These are phyloP conservation scores for Pristionchus fissidentatus DNA, from an alignment of 2,888 invertebrate species.

Conservation along the genomic window DNA sequence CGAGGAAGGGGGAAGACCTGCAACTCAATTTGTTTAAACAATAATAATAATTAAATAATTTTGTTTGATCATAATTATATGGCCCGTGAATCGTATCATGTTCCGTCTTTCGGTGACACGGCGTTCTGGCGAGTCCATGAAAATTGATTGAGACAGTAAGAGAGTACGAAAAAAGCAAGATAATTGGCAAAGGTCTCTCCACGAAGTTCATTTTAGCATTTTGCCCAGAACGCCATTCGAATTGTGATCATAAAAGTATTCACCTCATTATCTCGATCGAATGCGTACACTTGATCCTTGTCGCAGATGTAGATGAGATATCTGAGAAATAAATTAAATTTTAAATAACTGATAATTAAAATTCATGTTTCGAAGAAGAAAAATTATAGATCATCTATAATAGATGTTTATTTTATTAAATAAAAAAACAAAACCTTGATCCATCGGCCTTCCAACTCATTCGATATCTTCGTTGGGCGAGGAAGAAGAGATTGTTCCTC, in stretches of 20 bases:
- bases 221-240: background rate
- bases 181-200: background rate
- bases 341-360: background rate
- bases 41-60: slow-evolving; percentile 24
- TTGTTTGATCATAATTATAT: too few relatives aligned
- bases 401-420: background rate
- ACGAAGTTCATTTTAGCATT: background rate
- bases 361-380: background rate
- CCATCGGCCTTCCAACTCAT: slow-evolving; percentile 99
- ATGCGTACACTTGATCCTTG: slow-evolving; percentile 88
- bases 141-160: too few relatives aligned
- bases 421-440: slow-evolving; percentile 81
- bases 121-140: background rate
- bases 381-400: background rate
- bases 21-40: background rate
- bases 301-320: slow-evolving; percentile 96
- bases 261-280: slow-evolving; percentile 93
- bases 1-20: slow-evolving; percentile 82
- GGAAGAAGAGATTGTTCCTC: slow-evolving; percentile 82
- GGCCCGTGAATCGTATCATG: too few relatives aligned
- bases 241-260: too few relatives aligned
- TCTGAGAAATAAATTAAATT: slow-evolving; percentile 77
- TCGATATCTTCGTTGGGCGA: slow-evolving; percentile 88
- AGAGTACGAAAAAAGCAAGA: background rate
- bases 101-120: too few relatives aligned